Percentiles rank a stretch among this genome's conserved stretches.
phyloP scores from a whole-genome alignment of 2,797 vertebrate genomes.

The Lagodon rhomboides region DNA sequence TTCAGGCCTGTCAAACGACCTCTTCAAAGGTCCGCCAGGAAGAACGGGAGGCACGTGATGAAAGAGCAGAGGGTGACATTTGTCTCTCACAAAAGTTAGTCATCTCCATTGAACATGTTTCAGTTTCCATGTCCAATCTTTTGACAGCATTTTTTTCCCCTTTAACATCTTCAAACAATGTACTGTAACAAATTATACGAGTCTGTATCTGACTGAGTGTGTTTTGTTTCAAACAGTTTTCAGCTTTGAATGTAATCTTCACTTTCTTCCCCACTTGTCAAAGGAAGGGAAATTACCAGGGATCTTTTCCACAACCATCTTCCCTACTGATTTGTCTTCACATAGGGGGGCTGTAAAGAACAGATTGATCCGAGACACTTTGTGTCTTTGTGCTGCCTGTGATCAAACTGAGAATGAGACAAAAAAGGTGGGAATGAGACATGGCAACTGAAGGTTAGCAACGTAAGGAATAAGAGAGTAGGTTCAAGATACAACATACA shows the following conservation, averaged over 20 bases:
- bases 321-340: constrained; percentile 42
- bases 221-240: constrained; percentile 37
- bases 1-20: constrained; percentile 50
- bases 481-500: constrained; percentile 24
- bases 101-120: no score
- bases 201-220: constrained; percentile 11
- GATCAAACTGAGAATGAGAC: constrained; percentile 49
- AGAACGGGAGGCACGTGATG: constrained; percentile 50
- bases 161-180: constrained; percentile 40
- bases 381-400: constrained; percentile 41
- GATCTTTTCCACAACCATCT: constrained; percentile 32
- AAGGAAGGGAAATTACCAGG: constrained; percentile 43
- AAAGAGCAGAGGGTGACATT: constrained; percentile 64
- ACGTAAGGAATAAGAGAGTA: constrained; percentile 27
- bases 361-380: constrained; percentile 59
- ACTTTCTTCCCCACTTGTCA: constrained; percentile 45
- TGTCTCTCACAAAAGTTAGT: constrained; percentile 39
- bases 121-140: constrained; percentile 5
- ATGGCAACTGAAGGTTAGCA: constrained; percentile 28
- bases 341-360: constrained; percentile 37
- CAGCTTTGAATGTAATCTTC: constrained; percentile 39
- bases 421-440: constrained; percentile 46
- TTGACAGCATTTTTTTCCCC: constrained; percentile 19
- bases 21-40: constrained; percentile 67
- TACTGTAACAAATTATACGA: constrained; percentile 21